Evolutionary conservation across 2,113 vertebrate genomes (phyloP), one percentile per base, ranked within the genome.

Genomic region (Neomonachus schauinslandi): DNA sequence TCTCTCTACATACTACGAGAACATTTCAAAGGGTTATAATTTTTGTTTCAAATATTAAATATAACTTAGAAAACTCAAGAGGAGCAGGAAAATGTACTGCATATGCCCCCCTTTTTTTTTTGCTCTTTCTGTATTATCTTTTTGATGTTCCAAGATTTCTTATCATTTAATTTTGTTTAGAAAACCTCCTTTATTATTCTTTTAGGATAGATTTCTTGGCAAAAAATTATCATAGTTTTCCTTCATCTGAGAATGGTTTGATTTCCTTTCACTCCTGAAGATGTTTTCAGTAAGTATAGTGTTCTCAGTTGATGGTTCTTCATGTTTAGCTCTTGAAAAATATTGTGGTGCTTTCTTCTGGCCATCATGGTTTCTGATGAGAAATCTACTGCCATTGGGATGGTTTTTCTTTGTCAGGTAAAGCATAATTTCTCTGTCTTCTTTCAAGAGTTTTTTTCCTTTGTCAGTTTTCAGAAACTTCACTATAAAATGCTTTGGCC

Each of bases 41-140:
- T 61, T 57, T 74, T 46, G 28, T 22, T 76, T 76, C 28, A 4
- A 33, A 33, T 28, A 46, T 76, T 71, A 76, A 49, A 33, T 39
- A 46, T 28, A 76, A 61, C 74, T 81, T 69, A 81, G 28, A 53
- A 91, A 95, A 95, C 28, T 72, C n/a, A 92, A 88, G 55, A 76
- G 13, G n/a, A 71, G 42, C 13, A n/a, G n/a, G 19, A 81, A 65
- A 96, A 42, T 65, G 22, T 87, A 16, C 22, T 74, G 2, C 7
- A 53, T 4, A 63, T 74, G 28, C 7, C 28, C 74, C 24, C 42
- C 39, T 39, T 39, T 39, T 39, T 39, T 51, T 57, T 72, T 92
- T 31, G 4, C 8, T 69, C 9, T 93, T 81, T 87, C 22, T 81
- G 11, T n/a, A 55, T n/a, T 65, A 14, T 42, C 26, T 72, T 81